Base-by-base conservation (phyloP, 2,113 vertebrate species). In the Heteronetta atricapilla region DNA sequence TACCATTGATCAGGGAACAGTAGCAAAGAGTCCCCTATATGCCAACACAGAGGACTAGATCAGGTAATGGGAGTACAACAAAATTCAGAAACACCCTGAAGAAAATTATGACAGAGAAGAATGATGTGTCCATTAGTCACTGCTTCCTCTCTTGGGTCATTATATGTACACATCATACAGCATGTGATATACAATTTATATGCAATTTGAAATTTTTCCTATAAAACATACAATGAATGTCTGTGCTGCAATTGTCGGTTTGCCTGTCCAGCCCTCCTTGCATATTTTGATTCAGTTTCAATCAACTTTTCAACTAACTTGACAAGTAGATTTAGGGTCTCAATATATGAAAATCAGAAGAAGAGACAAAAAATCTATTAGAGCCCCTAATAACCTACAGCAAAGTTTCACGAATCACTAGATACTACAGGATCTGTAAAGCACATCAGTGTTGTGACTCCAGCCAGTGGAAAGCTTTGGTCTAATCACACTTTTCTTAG, bases 41-140 rank as follows among this genome's bases (percentile, higher is more conserved):
- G 26, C 6, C 25, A 81, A 40, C 6, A 64, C 28, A 63, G 13
- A 11, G 36, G 36, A 33, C 31, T 64, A 52, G 33, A 59, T 40
- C 11, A 52, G 8, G 6, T 5, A 28, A 31, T 60, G 13, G 6
- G 12, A 38, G 68, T 3, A 29, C 19, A 4, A 64, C 42, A 87
- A 72, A 18, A 58, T 87, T 26, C 25, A 84, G 34, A 85, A 46
- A 9, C 20, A 11, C 2, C 10, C 40, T 36, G 11, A 75, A 63
- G n/a, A 72, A 59, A 72, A 38, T 5, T 5, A 4, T 44, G 38
- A 8, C 34, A 21, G 3, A 42, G 58, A 38, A 12, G 11, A 26
- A 21, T 36, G 0, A 0, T 16, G 23, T 8, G 10, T 18, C 9
- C 36, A 36, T 36, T 46, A n/a, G 33, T 21, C 52, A 81, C 18